phyloP scores from a whole-genome alignment of 2,113 vertebrate genomes.

The Leptodactylus fuscus region DNA sequence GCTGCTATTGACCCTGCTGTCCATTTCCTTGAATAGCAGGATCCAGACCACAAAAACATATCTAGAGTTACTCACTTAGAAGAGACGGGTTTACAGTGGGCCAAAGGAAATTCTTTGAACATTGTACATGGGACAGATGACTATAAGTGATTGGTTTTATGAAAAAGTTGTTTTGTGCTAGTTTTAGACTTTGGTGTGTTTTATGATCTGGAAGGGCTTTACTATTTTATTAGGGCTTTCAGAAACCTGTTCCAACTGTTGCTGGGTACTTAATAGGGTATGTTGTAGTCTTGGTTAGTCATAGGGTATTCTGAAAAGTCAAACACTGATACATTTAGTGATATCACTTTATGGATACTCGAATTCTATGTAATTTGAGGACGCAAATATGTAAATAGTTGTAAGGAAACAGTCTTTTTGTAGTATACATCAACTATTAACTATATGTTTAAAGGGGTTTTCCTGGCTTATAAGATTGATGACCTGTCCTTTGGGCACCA shows the following conservation, averaged over 20 bases:
- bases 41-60: conserved; percentile 52
- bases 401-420: too few relatives aligned
- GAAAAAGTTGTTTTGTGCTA: background rate
- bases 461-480: too few relatives aligned
- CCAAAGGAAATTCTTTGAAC: conserved; percentile 27
- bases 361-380: too few relatives aligned
- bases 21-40: conserved; percentile 53
- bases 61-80: conserved; percentile 44
- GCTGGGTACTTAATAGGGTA: background rate
- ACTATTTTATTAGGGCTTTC: background rate
- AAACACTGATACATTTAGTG: too few relatives aligned
- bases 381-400: too few relatives aligned
- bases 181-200: background rate
- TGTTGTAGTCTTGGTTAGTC: background rate
- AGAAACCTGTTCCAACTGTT: background rate
- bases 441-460: too few relatives aligned
- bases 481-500: too few relatives aligned
- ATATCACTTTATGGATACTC: too few relatives aligned
- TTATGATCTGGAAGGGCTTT: background rate
- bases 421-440: too few relatives aligned
- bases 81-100: background rate
- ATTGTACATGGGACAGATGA: background rate
- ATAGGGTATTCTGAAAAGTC: too few relatives aligned
- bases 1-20: conserved; percentile 44
- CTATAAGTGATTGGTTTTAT: background rate